phyloP scores from a whole-genome alignment of 2,113 vertebrate species.

The Cyanoderma ruficeps region DNA sequence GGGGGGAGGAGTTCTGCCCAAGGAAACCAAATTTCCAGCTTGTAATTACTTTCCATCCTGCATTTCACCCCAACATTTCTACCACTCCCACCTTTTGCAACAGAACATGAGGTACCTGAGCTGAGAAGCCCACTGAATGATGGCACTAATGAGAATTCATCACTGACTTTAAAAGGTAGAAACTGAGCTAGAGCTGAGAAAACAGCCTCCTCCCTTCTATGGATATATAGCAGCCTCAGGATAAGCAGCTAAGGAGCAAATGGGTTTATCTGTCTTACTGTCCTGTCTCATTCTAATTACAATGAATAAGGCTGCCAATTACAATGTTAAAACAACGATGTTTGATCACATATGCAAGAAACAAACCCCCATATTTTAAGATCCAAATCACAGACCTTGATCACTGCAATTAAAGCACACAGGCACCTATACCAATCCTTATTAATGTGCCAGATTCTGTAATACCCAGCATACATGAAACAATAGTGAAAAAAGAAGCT shows the following conservation, averaged over 20 bases:
- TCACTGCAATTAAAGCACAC: neutral
- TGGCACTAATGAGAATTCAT: neutral
- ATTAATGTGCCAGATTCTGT: neutral
- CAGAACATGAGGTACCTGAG: neutral
- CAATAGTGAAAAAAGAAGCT: neutral
- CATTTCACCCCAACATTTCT: neutral
- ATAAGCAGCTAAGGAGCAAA: neutral
- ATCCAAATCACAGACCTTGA: neutral
- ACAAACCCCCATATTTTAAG: neutral
- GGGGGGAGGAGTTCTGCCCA: neutral
- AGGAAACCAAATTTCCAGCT: neutral
- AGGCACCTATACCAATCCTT: neutral
- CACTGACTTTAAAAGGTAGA: neutral
- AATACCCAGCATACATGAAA: neutral
- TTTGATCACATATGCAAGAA: neutral
- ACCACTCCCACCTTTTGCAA: neutral
- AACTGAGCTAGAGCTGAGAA: neutral
- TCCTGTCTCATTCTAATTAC: neutral
- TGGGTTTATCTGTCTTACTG: neutral
- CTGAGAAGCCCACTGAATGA: neutral
- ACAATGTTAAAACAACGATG: neutral
- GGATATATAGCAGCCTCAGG: neutral
- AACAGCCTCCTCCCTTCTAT: neutral
- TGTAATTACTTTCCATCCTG: neutral
- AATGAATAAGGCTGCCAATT: neutral